phyloP scores from a whole-genome alignment of 2,797 vertebrate species.

The Limnodromus scolopaceus region DNA sequence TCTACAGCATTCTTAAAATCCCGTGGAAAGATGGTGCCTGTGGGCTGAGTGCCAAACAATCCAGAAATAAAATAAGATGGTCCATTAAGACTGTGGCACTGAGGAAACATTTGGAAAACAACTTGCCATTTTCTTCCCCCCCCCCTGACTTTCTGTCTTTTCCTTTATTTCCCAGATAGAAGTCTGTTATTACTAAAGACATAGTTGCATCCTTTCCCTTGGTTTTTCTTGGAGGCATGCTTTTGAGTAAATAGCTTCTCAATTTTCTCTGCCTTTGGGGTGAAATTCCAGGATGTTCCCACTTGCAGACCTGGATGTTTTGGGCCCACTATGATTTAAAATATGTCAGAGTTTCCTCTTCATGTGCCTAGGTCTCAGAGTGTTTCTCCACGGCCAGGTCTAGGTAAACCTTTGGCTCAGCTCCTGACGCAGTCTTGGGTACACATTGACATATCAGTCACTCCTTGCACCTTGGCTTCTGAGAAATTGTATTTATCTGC shows the following conservation, averaged over 20 bases:
- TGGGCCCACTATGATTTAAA: background rate
- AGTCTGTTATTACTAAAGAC: background rate
- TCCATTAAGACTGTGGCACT: background rate
- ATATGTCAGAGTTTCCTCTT: background rate
- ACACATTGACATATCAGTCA: background rate
- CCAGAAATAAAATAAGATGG: background rate
- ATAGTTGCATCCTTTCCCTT: background rate
- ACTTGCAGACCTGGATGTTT: background rate
- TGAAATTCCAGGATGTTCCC: background rate
- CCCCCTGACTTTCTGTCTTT: background rate
- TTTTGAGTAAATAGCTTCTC: background rate
- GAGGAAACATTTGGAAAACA: background rate
- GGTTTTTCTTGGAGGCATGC: background rate
- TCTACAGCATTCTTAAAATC: background rate
- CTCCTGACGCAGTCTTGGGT: background rate
- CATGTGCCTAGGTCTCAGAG: background rate
- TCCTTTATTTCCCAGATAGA: background rate
- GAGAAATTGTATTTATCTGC: background rate
- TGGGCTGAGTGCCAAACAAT: background rate
- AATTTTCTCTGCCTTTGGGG: background rate
- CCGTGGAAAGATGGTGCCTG: background rate
- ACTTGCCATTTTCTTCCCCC: background rate
- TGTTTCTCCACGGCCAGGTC: accelerated
- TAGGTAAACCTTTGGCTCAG: background rate
- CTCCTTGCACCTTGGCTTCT: accelerated